phyloP scores from a whole-genome alignment of 2,888 invertebrate species.

The Harpalus rufipes region DNA sequence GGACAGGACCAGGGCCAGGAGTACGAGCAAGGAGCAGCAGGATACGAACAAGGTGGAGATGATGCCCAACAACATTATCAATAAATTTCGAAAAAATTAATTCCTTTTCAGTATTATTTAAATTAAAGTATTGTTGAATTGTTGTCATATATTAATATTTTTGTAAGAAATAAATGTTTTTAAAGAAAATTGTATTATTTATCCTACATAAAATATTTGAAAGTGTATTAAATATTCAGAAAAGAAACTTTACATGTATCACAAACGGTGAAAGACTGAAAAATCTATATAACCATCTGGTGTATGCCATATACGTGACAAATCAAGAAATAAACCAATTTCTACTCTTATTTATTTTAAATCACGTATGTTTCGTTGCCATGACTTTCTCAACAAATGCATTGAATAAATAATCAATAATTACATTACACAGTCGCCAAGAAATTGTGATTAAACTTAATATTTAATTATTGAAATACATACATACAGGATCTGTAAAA shows the following conservation, averaged over 20 bases:
- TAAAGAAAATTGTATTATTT: not conserved
- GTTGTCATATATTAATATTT: conserved; percentile 28
- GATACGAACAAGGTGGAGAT: conserved; percentile 41
- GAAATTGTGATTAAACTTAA: no score
- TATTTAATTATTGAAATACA: no score
- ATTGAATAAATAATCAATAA: not conserved
- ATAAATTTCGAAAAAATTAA: not conserved
- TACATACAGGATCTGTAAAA: no score
- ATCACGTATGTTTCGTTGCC: not conserved
- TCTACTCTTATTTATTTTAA: not conserved
- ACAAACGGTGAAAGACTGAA: not conserved
- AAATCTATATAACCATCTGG: not conserved
- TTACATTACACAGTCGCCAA: not conserved
- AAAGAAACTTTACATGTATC: not conserved
- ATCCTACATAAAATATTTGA: not conserved
- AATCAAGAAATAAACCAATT: not conserved
- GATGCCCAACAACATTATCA: conserved; percentile 40
- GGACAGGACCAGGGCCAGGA: conserved; percentile 5
- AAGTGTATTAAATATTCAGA: not conserved
- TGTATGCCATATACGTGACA: not conserved
- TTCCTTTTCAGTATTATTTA: conserved; percentile 14
- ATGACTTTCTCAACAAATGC: conserved; percentile 1
- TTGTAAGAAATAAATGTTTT: conserved; percentile 48
- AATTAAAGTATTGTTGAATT: conserved; percentile 24
- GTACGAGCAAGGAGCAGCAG: conserved; percentile 59